phyloP scores from a whole-genome alignment of 2,113 vertebrate species.

The Callospermophilus lateralis region DNA sequence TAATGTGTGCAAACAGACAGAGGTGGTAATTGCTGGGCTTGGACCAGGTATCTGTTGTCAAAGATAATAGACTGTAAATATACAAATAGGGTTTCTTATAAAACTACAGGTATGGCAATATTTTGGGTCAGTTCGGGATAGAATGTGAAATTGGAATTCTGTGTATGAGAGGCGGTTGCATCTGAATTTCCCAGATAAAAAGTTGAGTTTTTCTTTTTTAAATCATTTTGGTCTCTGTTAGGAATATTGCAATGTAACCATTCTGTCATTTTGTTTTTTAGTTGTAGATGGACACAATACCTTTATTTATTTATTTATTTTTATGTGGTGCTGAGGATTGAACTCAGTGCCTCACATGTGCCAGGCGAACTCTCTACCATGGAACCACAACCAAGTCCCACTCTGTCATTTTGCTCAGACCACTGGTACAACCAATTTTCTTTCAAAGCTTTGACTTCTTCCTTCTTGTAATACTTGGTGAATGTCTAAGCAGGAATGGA shows the following conservation, averaged over 20 bases:
- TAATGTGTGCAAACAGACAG: constrained; percentile 68
- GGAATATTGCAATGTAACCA: neutral
- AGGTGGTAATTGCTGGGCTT: constrained; percentile 70
- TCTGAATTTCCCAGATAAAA: neutral
- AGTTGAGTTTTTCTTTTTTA: neutral
- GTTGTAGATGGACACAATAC: too few relatives aligned
- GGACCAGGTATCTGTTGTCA: constrained; percentile 41
- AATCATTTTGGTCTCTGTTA: constrained; percentile 51
- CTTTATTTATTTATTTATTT: too few relatives aligned
- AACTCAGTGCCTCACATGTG: too few relatives aligned
- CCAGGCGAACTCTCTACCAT: too few relatives aligned
- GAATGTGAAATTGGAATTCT: constrained; percentile 31
- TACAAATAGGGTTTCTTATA: constrained; percentile 26
- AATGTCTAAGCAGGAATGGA: constrained; percentile 24
- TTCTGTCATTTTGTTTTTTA: neutral
- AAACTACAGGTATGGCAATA: neutral
- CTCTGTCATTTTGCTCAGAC: constrained; percentile 8
- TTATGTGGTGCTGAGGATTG: too few relatives aligned
- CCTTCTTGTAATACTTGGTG: neutral
- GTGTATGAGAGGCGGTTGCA: neutral
- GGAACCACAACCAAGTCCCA: too few relatives aligned
- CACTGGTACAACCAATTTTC: neutral
- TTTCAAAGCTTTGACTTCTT: neutral
- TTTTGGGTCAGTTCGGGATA: neutral
- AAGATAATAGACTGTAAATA: constrained; percentile 62